These are phyloP conservation scores for Parapristionchus giblindavisi DNA, from an alignment of 2,888 invertebrate species.

Conservation along the genomic window DNA sequence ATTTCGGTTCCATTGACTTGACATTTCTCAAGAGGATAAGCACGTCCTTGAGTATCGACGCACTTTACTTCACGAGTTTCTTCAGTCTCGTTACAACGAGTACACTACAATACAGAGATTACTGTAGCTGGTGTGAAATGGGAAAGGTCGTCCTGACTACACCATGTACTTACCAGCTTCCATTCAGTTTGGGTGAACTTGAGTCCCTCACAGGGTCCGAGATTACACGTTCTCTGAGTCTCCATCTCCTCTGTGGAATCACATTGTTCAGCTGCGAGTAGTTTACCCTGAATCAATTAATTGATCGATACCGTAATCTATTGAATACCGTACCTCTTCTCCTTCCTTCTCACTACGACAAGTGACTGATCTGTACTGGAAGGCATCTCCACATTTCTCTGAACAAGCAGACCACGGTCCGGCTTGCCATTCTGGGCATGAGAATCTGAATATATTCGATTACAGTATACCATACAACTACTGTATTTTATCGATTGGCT, in stretches of 20 bases:
- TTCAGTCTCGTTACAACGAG: conserved; percentile 69
- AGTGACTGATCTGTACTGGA: conserved; percentile 69
- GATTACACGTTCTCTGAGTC: conserved; percentile 68
- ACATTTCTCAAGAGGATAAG: conserved; percentile 69
- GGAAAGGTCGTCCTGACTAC: no score
- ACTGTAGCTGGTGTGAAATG: no score
- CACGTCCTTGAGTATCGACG: conserved; percentile 63
- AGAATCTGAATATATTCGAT: conserved; percentile 73
- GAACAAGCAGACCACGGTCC: conserved; percentile 92
- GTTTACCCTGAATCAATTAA: conserved; percentile 74
- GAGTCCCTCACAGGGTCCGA: conserved; percentile 85
- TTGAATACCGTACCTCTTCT: conserved; percentile 43
- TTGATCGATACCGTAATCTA: neutral
- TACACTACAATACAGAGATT: conserved; percentile 50
- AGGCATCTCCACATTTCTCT: conserved; percentile 79
- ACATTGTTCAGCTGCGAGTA: conserved; percentile 79
- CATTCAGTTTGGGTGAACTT: conserved; percentile 89
- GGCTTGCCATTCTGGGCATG: conserved; percentile 86
- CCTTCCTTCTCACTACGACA: conserved; percentile 68
- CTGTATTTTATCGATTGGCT: no score
- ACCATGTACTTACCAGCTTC: conserved; percentile 78
- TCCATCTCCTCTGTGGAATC: conserved; percentile 63
- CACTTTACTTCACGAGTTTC: conserved; percentile 70
- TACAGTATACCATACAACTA: no score
- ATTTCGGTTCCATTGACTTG: conserved; percentile 71